A percentile compares a stretch with the other conserved stretches of the same genome.
Evolutionary conservation across 2,113 vertebrate genomes (phyloP).

Genomic region (Tympanuchus pallidicinctus): DNA sequence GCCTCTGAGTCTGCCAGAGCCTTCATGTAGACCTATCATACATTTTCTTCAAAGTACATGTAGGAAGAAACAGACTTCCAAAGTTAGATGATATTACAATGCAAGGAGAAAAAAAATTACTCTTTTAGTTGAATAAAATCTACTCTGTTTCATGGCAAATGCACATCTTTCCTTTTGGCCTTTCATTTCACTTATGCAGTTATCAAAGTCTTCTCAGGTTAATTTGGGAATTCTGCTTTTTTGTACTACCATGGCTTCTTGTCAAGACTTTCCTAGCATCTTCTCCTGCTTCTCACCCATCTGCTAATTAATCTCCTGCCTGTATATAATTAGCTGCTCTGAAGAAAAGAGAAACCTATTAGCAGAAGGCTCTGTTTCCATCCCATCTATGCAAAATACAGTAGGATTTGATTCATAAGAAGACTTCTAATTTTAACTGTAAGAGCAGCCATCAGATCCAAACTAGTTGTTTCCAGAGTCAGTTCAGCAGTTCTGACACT

Average conservation of each 20-base stretch:
- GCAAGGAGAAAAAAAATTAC: neutral
- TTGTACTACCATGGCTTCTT: neutral
- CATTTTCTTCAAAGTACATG: neutral
- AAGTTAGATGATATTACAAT: neutral
- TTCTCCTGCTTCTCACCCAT: neutral
- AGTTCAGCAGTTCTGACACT: neutral
- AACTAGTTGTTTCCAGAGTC: neutral
- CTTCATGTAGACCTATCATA: neutral
- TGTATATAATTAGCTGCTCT: accelerated
- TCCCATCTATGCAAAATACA: neutral
- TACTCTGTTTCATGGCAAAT: neutral
- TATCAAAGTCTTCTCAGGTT: neutral
- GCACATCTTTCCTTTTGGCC: neutral
- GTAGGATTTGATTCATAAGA: neutral
- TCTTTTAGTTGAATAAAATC: neutral
- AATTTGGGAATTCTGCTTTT: neutral
- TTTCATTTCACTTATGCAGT: neutral
- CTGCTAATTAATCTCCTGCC: neutral
- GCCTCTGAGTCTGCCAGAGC: neutral
- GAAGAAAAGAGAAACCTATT: neutral
- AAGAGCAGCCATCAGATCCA: neutral
- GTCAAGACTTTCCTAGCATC: neutral
- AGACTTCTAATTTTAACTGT: neutral
- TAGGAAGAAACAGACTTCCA: neutral
- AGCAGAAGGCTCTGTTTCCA: neutral